These are phyloP conservation scores for Temnopleurus reevesii DNA, from an alignment of 53 echinoderm and acorn worm genomes.

Conservation along the genomic window DNA sequence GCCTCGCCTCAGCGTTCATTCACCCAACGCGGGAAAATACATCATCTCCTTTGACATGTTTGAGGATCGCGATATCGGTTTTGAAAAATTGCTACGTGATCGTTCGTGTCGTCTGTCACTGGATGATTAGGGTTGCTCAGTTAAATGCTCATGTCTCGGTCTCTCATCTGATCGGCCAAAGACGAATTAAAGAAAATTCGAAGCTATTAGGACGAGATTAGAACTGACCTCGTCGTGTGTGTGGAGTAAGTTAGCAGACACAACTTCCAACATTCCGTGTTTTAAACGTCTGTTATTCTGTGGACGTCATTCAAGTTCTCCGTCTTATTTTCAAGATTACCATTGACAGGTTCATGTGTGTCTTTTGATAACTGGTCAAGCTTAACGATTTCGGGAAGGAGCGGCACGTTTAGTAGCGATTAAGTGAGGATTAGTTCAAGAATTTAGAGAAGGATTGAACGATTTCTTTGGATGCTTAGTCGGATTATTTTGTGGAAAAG, in stretches of 20 bases:
- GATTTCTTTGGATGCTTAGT: too few relatives aligned
- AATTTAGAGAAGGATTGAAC: too few relatives aligned
- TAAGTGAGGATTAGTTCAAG: too few relatives aligned
- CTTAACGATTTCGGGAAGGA: too few relatives aligned
- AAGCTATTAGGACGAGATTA: neutral
- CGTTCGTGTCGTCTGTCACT: neutral
- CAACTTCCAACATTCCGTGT: neutral
- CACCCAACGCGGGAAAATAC: conserved; percentile 22
- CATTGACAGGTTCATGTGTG: too few relatives aligned
- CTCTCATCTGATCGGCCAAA: neutral
- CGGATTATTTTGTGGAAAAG: too few relatives aligned
- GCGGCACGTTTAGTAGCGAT: too few relatives aligned
- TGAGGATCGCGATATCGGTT: conserved; percentile 14
- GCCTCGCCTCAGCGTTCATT: neutral
- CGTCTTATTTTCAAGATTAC: neutral
- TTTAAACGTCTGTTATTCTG: neutral
- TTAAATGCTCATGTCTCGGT: neutral
- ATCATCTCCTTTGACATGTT: neutral
- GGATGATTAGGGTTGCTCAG: neutral
- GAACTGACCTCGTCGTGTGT: neutral
- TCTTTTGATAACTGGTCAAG: too few relatives aligned
- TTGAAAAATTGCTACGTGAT: neutral
- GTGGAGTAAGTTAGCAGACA: neutral
- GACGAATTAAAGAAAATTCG: neutral
- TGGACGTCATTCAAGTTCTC: neutral